Evolutionary conservation across 2,113 vertebrate genomes (phyloP).

Genomic region (Rhinogobius similis): DNA sequence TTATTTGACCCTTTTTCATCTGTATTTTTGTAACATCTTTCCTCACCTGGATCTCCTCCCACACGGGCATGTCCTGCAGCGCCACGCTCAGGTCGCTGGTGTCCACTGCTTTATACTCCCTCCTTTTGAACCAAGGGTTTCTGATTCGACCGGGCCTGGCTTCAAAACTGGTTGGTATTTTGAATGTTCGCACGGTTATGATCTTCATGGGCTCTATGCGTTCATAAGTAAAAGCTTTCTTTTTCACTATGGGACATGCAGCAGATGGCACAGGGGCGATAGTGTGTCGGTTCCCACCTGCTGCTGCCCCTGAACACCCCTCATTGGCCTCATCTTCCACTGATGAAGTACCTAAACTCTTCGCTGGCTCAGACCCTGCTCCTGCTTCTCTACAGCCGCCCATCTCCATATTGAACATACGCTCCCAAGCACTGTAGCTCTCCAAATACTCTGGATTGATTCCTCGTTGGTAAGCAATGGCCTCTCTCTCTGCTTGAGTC

Average conservation of each 20-base stretch:
- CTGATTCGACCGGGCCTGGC: constrained; percentile 83
- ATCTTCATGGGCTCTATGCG: constrained; percentile 89
- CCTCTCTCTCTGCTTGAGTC: constrained; percentile 84
- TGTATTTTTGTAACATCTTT: neutral
- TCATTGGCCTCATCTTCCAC: constrained; percentile 40
- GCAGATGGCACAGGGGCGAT: constrained; percentile 3
- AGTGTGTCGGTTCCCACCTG: constrained; percentile 16
- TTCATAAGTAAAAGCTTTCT: constrained; percentile 80
- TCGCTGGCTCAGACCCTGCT: neutral
- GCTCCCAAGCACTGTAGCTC: constrained; percentile 86
- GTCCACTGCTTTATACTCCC: constrained; percentile 82
- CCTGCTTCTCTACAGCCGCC: constrained; percentile 76
- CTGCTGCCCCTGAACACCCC: constrained; percentile 16
- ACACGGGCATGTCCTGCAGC: constrained; percentile 80
- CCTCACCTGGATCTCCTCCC: constrained; percentile 81
- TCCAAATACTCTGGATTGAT: constrained; percentile 67
- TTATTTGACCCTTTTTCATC: neutral
- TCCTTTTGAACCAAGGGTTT: constrained; percentile 81
- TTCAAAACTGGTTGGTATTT: constrained; percentile 86
- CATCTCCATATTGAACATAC: constrained; percentile 92
- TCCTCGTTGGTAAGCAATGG: constrained; percentile 77
- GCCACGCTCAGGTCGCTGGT: constrained; percentile 86
- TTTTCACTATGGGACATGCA: constrained; percentile 53
- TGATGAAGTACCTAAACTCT: constrained; percentile 6
- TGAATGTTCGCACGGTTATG: constrained; percentile 88